These are phyloP conservation scores for Novumbra hubbsi DNA, from an alignment of 2,797 vertebrate genomes.

Conservation along the genomic window DNA sequence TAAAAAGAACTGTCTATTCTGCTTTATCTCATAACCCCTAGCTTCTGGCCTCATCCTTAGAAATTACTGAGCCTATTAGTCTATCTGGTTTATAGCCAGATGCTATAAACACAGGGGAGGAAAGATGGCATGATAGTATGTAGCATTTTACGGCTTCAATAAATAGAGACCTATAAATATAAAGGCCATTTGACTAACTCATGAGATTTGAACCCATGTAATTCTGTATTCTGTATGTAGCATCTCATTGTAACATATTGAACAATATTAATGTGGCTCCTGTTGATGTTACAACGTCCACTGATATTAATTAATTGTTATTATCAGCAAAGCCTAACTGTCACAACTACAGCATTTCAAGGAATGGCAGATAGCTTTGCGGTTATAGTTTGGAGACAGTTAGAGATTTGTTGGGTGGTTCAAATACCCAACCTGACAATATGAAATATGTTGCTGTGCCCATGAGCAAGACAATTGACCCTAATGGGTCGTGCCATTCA, in stretches of 20 bases:
- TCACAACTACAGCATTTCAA: neutral
- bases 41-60: conserved; percentile 1
- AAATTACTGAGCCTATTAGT: conserved; percentile 16
- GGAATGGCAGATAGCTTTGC: no score
- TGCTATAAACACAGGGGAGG: conserved; percentile 16
- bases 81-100: conserved; percentile 11
- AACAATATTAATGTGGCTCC: neutral
- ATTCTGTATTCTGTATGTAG: no score
- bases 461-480: no score
- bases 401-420: no score
- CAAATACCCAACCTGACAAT: no score
- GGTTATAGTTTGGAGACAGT: no score
- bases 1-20: conserved; percentile 6
- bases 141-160: conserved; percentile 14
- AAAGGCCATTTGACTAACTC: neutral
- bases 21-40: conserved; percentile 24
- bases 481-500: no score
- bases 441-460: no score
- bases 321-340: neutral
- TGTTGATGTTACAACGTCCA: neutral
- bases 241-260: neutral
- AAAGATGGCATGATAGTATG: neutral
- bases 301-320: neutral
- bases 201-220: neutral
- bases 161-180: conserved; percentile 7